phyloP scores from a whole-genome alignment of 1,140 invertebrate genomes.

The Chrysopa pallens region DNA sequence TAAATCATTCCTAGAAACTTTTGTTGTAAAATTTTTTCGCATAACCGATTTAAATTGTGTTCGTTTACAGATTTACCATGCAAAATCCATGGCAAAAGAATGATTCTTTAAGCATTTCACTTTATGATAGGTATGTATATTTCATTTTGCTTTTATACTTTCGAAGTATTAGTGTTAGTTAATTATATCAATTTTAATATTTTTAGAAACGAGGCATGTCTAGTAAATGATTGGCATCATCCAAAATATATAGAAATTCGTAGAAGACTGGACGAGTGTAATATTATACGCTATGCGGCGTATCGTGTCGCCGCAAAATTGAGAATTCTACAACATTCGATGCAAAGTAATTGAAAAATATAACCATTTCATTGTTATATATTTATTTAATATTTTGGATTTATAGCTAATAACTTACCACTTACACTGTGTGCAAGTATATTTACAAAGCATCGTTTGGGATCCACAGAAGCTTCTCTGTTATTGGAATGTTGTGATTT shows the following conservation, averaged over 20 bases:
- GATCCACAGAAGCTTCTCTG: conserved; percentile 33
- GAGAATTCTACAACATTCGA: conserved; percentile 42
- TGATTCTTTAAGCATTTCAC: not conserved
- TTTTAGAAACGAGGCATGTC: conserved; percentile 18
- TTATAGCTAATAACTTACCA: conserved; percentile 39
- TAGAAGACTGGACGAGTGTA: conserved; percentile 40
- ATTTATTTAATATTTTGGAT: conserved; percentile 6
- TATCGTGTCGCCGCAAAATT: conserved; percentile 72
- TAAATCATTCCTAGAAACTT: too few species aligned
- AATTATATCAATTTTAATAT: too few species aligned
- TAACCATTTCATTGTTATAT: too few species aligned
- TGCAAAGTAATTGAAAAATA: conserved; percentile 31
- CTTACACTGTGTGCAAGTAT: conserved; percentile 29
- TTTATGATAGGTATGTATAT: not conserved
- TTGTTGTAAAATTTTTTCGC: too few species aligned
- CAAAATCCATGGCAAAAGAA: too few species aligned
- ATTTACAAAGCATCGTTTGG: conserved; percentile 40
- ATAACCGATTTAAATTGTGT: too few species aligned
- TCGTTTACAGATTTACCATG: too few species aligned
- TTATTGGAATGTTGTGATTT: conserved; percentile 35
- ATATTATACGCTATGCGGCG: conserved; percentile 58
- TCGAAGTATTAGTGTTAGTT: too few species aligned
- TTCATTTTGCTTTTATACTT: conserved; percentile 8
- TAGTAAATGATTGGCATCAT: conserved; percentile 27
- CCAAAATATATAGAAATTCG: conserved; percentile 29